phyloP scores from a whole-genome alignment of 2,888 invertebrate species.

The Noctuana brunneofusca region DNA sequence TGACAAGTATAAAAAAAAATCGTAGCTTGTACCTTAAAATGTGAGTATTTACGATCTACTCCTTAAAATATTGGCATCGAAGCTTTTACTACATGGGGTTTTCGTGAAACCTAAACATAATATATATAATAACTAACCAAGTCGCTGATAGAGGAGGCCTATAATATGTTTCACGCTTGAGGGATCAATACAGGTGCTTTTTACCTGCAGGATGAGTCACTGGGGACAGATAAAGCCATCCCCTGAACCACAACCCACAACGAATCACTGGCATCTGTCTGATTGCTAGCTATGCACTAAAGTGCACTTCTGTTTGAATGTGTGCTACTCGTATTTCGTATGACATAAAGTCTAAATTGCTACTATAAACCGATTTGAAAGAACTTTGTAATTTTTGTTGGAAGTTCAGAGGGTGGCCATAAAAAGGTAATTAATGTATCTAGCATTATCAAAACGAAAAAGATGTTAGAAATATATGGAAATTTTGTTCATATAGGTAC shows the following conservation, averaged over 20 bases:
- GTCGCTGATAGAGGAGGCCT: background rate
- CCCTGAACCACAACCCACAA: slow-evolving; percentile 17
- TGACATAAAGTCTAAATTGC: too few species aligned
- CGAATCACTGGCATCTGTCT: slow-evolving; percentile 10
- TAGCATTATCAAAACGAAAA: too few species aligned
- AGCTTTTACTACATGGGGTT: background rate
- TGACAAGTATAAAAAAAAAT: too few species aligned
- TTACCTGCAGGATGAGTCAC: slow-evolving; percentile 25
- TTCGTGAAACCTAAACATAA: too few species aligned
- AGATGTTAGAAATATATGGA: too few species aligned
- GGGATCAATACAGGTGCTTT: slow-evolving; percentile 25
- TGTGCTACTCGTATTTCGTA: background rate
- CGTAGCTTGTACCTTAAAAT: too few species aligned
- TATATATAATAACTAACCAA: background rate
- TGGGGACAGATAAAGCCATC: slow-evolving; percentile 27
- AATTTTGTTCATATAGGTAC: too few species aligned
- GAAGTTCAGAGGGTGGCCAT: too few species aligned
- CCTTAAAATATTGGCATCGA: background rate
- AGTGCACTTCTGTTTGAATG: background rate
- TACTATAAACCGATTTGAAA: too few species aligned
- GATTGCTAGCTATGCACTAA: background rate
- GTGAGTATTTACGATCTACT: background rate
- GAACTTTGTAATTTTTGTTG: too few species aligned
- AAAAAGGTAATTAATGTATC: too few species aligned
- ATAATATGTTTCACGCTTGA: background rate